Evolutionary conservation across 2,113 vertebrate species (phyloP).

Genomic region (Ginglymostoma cirratum): DNA sequence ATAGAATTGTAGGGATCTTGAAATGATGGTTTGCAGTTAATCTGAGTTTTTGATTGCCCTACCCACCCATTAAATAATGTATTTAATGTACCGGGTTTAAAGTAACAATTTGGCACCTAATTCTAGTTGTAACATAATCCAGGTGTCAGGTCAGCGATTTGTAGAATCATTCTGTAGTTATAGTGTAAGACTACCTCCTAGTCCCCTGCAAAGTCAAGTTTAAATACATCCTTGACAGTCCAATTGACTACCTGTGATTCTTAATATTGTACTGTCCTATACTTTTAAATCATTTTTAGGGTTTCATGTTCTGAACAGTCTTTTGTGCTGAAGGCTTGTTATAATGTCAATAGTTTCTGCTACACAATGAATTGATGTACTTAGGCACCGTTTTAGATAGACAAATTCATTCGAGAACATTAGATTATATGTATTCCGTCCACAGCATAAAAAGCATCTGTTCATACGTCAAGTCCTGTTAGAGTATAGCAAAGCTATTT

Average conservation of each 20-base stretch:
- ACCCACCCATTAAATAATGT: neutral
- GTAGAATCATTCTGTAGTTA: neutral
- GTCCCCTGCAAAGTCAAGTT: neutral
- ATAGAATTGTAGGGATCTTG: neutral
- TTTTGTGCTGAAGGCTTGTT: neutral
- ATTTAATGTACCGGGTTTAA: neutral
- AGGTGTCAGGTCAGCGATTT: neutral
- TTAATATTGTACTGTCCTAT: neutral
- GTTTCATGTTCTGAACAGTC: too few species aligned
- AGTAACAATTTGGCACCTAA: neutral
- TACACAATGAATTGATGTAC: neutral
- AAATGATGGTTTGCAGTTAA: neutral
- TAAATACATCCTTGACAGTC: neutral
- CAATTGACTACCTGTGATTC: neutral
- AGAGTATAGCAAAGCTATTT: neutral
- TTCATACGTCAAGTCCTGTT: neutral
- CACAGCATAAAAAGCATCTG: neutral
- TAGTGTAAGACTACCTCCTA: neutral
- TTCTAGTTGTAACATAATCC: neutral
- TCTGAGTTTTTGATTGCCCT: neutral
- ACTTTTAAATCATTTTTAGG: neutral
- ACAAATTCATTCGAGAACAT: neutral
- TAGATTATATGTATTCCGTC: neutral
- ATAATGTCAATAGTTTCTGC: neutral
- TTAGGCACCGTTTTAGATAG: neutral